Percentiles rank a stretch among this genome's conserved stretches.
phyloP scores from a whole-genome alignment of 37 sponge, comb jelly and placozoan genomes.

The Geodia barretti region DNA sequence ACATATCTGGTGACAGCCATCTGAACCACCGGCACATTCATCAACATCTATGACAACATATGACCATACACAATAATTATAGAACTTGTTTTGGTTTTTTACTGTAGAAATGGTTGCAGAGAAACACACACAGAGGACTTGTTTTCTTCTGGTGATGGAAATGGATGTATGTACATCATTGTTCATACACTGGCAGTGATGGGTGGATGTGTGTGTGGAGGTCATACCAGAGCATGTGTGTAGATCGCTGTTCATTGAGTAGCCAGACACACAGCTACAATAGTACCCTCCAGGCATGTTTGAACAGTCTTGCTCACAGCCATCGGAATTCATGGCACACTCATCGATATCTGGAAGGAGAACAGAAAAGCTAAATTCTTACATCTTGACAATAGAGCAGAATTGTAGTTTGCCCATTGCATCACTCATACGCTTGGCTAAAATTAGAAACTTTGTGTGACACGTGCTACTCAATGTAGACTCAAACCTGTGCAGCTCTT shows the following conservation, averaged over 20 bases:
- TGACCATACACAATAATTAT: no score
- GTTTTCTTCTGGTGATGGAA: no score
- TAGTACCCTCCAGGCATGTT: constrained; percentile 22
- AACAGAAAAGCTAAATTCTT: not conserved
- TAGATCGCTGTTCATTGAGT: not conserved
- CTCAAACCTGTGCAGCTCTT: no score
- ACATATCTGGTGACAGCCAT: not conserved
- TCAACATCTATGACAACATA: constrained; percentile 6
- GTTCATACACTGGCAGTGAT: not conserved
- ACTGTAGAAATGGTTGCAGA: no score
- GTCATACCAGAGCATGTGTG: constrained; percentile 3
- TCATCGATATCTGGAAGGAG: not conserved
- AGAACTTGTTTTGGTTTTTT: no score
- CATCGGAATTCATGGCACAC: not conserved
- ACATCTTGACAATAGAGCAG: not conserved
- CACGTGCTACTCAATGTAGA: no score
- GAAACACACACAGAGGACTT: no score
- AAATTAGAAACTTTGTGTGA: no score
- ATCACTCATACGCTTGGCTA: no score
- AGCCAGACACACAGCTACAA: constrained; percentile 10
- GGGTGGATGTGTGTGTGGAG: not conserved
- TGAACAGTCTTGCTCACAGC: constrained; percentile 24
- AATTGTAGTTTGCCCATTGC: no score
- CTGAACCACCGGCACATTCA: not conserved
- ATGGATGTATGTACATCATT: not conserved